Conservation (phyloP, 1,140 invertebrate species). For the Elysia chlorotica region DNA sequence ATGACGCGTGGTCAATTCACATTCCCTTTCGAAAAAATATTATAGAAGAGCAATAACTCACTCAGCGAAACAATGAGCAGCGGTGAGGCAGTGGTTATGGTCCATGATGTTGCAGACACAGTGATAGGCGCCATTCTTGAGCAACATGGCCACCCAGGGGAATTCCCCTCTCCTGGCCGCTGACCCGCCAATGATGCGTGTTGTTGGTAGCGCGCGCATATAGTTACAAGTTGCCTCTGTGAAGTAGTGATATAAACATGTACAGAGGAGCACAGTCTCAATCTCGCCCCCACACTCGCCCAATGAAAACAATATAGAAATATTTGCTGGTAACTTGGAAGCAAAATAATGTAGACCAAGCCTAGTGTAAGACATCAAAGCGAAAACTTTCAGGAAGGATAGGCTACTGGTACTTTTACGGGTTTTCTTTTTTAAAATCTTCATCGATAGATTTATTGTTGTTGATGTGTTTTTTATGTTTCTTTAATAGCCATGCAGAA, state of each 20-base stretch:
- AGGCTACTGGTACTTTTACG: background rate
- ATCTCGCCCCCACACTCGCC: too few relatives aligned
- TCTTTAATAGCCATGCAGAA: too few relatives aligned
- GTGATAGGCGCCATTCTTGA: constrained; percentile 4
- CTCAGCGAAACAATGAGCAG: constrained; percentile 18
- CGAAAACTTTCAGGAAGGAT: background rate
- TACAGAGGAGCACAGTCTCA: too few relatives aligned
- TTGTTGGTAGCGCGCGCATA: background rate
- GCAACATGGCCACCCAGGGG: constrained; percentile 18
- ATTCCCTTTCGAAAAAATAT: too few relatives aligned
- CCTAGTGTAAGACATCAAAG: background rate
- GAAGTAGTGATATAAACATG: background rate
- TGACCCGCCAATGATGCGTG: constrained; percentile 4
- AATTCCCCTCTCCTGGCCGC: background rate
- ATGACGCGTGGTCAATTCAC: too few relatives aligned
- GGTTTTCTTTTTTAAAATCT: too few relatives aligned
- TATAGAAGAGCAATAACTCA: background rate
- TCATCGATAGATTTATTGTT: too few relatives aligned
- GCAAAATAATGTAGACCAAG: background rate
- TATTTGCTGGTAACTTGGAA: too few relatives aligned
- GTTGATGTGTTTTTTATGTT: too few relatives aligned
- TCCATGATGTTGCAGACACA: constrained; percentile 13
- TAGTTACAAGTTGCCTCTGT: constrained; percentile 9
- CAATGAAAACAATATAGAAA: too few relatives aligned
- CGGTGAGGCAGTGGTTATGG: constrained; percentile 8